Evolutionary conservation across 2,888 invertebrate genomes (phyloP).

Genomic region (Schizaphis graminum): DNA sequence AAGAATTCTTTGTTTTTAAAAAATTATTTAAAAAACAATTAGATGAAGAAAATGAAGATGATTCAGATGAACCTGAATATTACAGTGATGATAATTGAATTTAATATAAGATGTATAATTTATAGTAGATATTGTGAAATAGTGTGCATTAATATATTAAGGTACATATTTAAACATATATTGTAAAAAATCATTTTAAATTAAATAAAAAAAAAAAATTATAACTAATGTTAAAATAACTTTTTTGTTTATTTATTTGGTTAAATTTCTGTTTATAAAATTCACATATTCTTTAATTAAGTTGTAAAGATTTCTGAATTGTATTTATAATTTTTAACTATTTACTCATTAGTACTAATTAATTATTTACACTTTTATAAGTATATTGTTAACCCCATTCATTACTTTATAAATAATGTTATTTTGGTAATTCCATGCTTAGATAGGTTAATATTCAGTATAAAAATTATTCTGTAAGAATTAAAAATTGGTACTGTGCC

Average conservation of each 20-base stretch:
- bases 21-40: conserved; percentile 47
- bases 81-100: conserved; percentile 13
- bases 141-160: not conserved
- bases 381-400: not conserved
- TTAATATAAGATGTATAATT: not conserved
- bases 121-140: not conserved
- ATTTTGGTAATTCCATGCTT: no score
- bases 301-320: not conserved
- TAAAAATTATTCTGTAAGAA: no score
- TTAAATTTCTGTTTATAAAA: not conserved
- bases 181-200: not conserved
- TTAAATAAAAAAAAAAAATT: not conserved
- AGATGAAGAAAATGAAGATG: conserved; percentile 27
- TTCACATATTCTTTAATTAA: not conserved
- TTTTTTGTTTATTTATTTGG: not conserved
- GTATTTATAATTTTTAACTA: not conserved
- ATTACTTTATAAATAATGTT: not conserved
- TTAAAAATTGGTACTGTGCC: no score
- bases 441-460: no score
- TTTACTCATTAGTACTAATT: not conserved
- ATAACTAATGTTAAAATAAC: not conserved
- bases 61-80: conserved; percentile 27
- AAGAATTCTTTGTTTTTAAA: conserved; percentile 60
- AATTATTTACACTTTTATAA: not conserved
- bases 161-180: not conserved